Evolutionary conservation across 2,888 invertebrate genomes (phyloP), one percentile per base, ranked within the genome.

Genomic region (Xestoiulus laeticollis): DNA sequence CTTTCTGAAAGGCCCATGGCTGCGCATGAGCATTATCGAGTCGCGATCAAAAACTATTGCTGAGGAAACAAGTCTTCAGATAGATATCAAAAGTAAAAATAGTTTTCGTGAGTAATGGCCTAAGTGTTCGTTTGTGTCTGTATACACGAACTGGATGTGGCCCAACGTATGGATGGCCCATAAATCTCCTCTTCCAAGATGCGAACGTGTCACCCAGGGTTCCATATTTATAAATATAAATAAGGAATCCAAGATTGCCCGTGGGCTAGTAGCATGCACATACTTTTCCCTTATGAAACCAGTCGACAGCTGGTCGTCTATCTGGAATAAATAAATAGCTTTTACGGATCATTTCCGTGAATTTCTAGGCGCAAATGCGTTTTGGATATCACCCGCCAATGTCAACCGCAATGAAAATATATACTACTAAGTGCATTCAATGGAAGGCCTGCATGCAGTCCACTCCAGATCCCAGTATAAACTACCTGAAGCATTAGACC

Each of bases 191-290:
- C 68, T 68, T 68, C 26, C 68, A 68, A 68, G 68, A 68, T 68
- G 68, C 68, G 68, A 68, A 68, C 68, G 68, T 68, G 68, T 68
- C 68, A 68, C 68, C 68, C 68, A 68, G 68, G 68, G 68, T 68
- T 68, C 68, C 68, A 68, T 68, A 68, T 68, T 68, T 68, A 68
- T 68, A 68, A 68, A 68, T 68, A 68, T 68, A 68, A 68, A 68
- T 68, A 68, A 68, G 68, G 68, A 68, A 68, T 68, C 68, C 26
- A 68, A 68, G 68, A 68, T 68, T 68, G 68, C 68, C 68, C 6
- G 26, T 68, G 68, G 68, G 68, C 68, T 68, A 26, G 26, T 26
- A 26, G 68, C 68, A 26, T 26, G 22, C 68, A 68, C 68, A 68
- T 68, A 68, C 26, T 68, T 68, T 68, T 68, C 26, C 68, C 68